These are phyloP conservation scores for Lasius fuliginosus DNA, from an alignment of 2,888 invertebrate species.

Conservation along the genomic window DNA sequence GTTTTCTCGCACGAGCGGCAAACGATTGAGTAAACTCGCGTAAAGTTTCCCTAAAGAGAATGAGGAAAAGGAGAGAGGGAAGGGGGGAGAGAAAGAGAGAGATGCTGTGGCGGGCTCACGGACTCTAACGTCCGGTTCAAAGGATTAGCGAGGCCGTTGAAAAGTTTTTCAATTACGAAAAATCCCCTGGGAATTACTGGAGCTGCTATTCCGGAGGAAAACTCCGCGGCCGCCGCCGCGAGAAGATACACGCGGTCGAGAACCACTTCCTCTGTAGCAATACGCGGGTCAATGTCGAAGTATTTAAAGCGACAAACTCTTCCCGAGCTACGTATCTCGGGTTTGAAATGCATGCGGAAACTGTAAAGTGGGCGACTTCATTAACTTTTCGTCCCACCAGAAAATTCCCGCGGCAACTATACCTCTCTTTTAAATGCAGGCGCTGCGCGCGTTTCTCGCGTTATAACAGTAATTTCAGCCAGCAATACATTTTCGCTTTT, in stretches of 20 bases:
- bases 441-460: background rate
- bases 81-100: background rate
- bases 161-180: slow-evolving; percentile 68
- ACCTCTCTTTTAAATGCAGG: background rate
- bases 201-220: background rate
- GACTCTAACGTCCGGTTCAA: slow-evolving; percentile 47
- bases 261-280: background rate
- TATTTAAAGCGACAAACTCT: slow-evolving; percentile 41
- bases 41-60: slow-evolving; percentile 33
- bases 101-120: background rate
- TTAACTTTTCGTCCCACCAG: background rate
- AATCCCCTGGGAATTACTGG: slow-evolving; percentile 56
- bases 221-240: background rate
- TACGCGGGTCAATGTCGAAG: slow-evolving; percentile 22
- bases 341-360: background rate
- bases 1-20: slow-evolving; percentile 25
- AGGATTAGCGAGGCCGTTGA: slow-evolving; percentile 55
- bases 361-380: background rate
- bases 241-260: slow-evolving; percentile 24
- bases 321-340: background rate
- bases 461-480: background rate
- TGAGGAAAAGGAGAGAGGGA: background rate
- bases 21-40: slow-evolving; percentile 30
- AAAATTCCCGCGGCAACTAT: background rate
- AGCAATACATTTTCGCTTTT: background rate